Evolutionary conservation across 37 sponge, comb jelly and placozoan species (phyloP).

Genomic region (Agelas oroides): DNA sequence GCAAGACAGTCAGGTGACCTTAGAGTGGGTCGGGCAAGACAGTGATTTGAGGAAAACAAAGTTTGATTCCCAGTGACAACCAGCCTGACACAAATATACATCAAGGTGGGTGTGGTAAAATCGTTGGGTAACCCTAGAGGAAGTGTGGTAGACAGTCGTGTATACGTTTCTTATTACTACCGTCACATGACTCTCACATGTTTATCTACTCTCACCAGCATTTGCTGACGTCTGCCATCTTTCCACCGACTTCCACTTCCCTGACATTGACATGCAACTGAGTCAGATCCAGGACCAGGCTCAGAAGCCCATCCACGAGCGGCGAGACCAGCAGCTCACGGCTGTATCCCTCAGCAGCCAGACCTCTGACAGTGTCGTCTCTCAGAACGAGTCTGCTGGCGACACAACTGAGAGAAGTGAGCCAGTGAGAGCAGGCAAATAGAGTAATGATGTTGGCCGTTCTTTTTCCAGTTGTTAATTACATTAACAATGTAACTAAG

Average conservation of each 20-base stretch:
- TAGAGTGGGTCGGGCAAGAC: too few species aligned
- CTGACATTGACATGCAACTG: conserved; percentile 76
- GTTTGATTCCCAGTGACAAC: too few species aligned
- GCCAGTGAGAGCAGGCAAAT: too few species aligned
- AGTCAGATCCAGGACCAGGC: conserved; percentile 45
- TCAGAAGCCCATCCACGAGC: conserved; percentile 2
- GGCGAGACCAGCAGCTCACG: neutral
- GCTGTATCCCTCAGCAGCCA: conserved; percentile 19
- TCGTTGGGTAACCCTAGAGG: neutral
- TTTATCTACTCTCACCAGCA: neutral
- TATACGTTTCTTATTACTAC: too few species aligned
- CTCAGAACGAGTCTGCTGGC: neutral
- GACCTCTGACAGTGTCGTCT: neutral
- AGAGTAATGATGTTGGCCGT: too few species aligned
- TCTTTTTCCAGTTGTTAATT: too few species aligned
- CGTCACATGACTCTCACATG: too few species aligned
- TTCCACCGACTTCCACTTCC: conserved; percentile 96
- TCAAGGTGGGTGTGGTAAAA: neutral
- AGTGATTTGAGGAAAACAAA: too few species aligned
- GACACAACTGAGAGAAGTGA: neutral
- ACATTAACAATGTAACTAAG: too few species aligned
- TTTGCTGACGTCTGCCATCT: conserved; percentile 41
- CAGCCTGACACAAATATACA: neutral
- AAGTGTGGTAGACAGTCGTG: neutral
- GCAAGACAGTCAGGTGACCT: too few species aligned